A percentile compares a stretch with the other conserved stretches of the same genome.
Conservation (phyloP, 2,888 invertebrate species). For the Leucophora obtusa region DNA sequence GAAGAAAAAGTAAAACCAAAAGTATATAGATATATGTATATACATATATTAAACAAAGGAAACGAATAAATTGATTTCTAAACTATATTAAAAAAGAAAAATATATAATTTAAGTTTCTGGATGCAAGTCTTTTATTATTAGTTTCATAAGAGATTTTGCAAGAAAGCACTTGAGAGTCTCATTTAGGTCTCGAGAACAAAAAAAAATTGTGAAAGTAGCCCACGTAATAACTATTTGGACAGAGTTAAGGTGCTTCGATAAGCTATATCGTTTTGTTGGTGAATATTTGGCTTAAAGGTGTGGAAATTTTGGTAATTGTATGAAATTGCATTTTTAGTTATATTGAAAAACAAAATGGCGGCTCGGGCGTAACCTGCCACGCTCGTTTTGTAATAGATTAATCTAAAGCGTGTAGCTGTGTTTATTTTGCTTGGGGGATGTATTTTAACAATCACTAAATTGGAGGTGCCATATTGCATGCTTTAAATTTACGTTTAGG, state of each 20-base stretch:
- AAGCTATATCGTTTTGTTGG: background rate
- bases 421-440: too few relatives aligned
- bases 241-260: background rate
- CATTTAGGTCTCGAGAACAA: conserved; percentile 4
- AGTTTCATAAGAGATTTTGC: conserved; percentile 61
- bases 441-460: too few relatives aligned
- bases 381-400: conserved; percentile 59
- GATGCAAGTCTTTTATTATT: conserved; percentile 63
- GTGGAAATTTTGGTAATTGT: conserved; percentile 38
- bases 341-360: conserved; percentile 56
- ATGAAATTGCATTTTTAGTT: conserved; percentile 47
- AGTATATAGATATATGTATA: background rate
- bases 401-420: background rate
- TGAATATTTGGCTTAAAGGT: conserved; percentile 16
- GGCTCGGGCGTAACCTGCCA: conserved; percentile 39
- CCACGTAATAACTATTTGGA: background rate
- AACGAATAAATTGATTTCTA: conserved; percentile 3
- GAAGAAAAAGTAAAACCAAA: conserved; percentile 33
- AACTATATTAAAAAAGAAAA: conserved; percentile 29
- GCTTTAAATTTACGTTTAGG: too few relatives aligned
- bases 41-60: conserved; percentile 22
- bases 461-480: too few relatives aligned
- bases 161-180: conserved; percentile 19
- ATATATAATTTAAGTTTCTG: conserved; percentile 48
- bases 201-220: conserved; percentile 26